Evolutionary conservation across 2,797 vertebrate genomes (phyloP).

Genomic region (Sarcoramphus papa): DNA sequence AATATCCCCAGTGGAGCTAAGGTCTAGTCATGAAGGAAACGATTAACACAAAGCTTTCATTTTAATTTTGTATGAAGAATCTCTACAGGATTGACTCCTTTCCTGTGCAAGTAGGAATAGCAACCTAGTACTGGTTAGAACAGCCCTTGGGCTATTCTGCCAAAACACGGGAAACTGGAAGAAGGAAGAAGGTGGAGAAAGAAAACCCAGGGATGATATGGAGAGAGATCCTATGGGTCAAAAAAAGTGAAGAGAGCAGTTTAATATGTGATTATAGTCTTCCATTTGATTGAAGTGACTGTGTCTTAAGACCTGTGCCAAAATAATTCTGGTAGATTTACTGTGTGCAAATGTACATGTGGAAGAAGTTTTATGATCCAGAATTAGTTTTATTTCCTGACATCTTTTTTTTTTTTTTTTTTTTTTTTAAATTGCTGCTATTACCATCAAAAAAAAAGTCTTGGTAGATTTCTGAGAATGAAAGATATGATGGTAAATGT

Average conservation of each 20-base stretch:
- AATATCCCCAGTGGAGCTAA: neutral
- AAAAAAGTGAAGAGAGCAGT: neutral
- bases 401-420: accelerated
- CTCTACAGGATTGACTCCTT: neutral
- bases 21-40: neutral
- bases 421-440: neutral
- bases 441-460: neutral
- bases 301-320: accelerated
- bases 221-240: neutral
- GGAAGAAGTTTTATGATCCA: neutral
- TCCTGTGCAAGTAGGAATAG: neutral
- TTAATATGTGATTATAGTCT: neutral
- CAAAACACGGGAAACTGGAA: neutral
- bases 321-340: neutral
- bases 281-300: neutral
- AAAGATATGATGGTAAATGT: neutral
- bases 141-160: neutral
- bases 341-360: neutral
- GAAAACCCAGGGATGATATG: neutral
- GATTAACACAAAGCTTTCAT: neutral
- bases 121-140: neutral
- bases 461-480: neutral
- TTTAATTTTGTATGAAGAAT: neutral
- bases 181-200: neutral
- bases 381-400: neutral